Evolutionary conservation across 2,113 vertebrate genomes (phyloP).

Genomic region (Neotoma lepida): DNA sequence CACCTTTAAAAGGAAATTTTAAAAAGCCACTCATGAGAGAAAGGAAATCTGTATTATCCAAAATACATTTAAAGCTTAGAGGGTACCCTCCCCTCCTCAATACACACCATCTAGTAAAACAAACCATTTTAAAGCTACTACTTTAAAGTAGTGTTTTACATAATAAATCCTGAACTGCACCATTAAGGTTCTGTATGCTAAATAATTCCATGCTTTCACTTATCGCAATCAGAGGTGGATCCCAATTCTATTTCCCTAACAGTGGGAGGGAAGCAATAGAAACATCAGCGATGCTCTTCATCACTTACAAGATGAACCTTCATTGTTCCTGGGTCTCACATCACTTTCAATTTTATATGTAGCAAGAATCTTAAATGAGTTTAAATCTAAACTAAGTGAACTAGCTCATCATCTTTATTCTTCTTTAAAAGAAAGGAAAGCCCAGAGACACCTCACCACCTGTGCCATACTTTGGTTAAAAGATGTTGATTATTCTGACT

Average conservation of each 20-base stretch:
- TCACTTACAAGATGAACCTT: conserved; percentile 65
- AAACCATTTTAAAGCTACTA: conserved; percentile 44
- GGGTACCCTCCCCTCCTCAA: background rate
- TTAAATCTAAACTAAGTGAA: conserved; percentile 54
- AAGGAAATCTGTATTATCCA: background rate
- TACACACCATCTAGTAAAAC: background rate
- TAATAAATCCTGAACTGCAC: conserved; percentile 65
- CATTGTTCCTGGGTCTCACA: conserved; percentile 61
- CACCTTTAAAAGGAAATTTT: conserved; percentile 20
- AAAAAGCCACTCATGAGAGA: background rate
- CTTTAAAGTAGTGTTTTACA: conserved; percentile 45
- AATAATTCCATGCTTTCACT: conserved; percentile 63
- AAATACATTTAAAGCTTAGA: conserved; percentile 38
- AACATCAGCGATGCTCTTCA: conserved; percentile 23
- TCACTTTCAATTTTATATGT: conserved; percentile 40
- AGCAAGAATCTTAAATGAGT: conserved; percentile 41
- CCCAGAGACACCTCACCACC: background rate
- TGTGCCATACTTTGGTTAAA: background rate
- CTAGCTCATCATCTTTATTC: conserved; percentile 1
- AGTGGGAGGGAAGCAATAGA: conserved; percentile 68
- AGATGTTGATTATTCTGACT: background rate
- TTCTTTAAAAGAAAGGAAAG: background rate
- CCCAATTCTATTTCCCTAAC: conserved; percentile 64
- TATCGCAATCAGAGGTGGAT: conserved; percentile 36
- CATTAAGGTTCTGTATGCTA: conserved; percentile 64